Evolutionary conservation across 2,888 invertebrate genomes (phyloP), one percentile per base, ranked within the genome.

Genomic region (Eucera pruinosa): DNA sequence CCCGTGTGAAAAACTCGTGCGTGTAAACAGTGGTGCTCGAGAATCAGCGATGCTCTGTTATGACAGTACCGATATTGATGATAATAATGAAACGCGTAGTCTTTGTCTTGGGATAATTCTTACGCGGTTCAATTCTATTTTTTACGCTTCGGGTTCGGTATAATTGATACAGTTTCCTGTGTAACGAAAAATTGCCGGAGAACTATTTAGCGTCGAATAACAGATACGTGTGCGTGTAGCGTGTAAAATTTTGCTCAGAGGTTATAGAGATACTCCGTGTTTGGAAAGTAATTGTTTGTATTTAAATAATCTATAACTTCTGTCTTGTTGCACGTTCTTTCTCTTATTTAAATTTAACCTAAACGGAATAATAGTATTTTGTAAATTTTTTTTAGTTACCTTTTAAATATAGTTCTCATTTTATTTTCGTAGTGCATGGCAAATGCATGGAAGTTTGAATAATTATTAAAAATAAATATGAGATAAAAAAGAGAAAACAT

Each of bases 361-460:
- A 58, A 80, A 64, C 39, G 48, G 50, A 54, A 52, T 50, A 77
- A 70, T 69, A 77, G 58, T 80, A 61, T 60, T 65, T 57, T 78
- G 71, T 82, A 84, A 41, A 71, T 66, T 74, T 60, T 67, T 65
- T 60, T 68, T 62, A 73, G 69, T 66, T 50, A 58, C 71, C 52
- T 72, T n/a, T 64, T 80, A 76, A 68, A 78, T 41, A 61, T 78
- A 84, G 76, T 67, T 62, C 60, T 74, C 55, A 72, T 73, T 86
- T 82, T 90, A 89, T 85, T 88, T 85, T 85, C 80, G 86, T 90
- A 89, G 88, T 86, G 92, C 91, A 91, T 90, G 92, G 87, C 87
- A 86, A 86, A 87, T 88, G 92, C 91, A 91, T 89, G 90, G 86
- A 86, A 87, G 83, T 87, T 88, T 86, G 76, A 85, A 87, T 84